phyloP scores from a whole-genome alignment of 1,140 invertebrate genomes.

The Achroia grisella region DNA sequence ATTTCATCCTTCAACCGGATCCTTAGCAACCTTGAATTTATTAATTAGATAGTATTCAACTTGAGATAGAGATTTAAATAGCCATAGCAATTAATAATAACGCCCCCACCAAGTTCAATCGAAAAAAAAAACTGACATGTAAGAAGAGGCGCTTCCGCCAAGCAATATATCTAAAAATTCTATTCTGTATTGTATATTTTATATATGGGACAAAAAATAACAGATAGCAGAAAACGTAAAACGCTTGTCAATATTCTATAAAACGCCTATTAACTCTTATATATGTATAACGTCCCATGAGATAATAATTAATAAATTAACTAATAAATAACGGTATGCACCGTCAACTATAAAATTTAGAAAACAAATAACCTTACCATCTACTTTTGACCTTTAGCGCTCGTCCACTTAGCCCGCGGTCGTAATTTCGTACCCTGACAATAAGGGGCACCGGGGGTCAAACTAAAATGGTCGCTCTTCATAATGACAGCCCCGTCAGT shows the following conservation, averaged over 20 bases:
- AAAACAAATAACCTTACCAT: constrained; percentile 38
- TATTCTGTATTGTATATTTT: too few species aligned
- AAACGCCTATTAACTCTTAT: constrained; percentile 7
- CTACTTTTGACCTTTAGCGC: constrained; percentile 27
- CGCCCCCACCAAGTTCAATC: too few species aligned
- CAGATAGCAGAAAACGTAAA: too few species aligned
- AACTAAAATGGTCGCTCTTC: constrained; percentile 23
- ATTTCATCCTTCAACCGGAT: too few species aligned
- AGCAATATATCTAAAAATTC: too few species aligned
- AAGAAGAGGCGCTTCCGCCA: too few species aligned
- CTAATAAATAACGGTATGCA: constrained; percentile 42
- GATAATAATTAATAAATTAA: constrained; percentile 47
- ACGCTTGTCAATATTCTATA: neutral
- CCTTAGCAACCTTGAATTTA: too few species aligned
- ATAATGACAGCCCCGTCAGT: constrained; percentile 63
- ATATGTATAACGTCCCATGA: constrained; percentile 22
- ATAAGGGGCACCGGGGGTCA: constrained; percentile 26
- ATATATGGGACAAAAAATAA: too few species aligned
- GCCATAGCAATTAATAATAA: too few species aligned
- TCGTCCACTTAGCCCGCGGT: constrained; percentile 13
- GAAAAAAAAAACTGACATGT: too few species aligned
- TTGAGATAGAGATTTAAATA: too few species aligned
- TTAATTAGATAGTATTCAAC: too few species aligned
- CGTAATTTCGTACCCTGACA: constrained; percentile 20
- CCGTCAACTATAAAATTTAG: constrained; percentile 44